Percentiles rank a stretch among this genome's conserved stretches.
These are phyloP conservation scores for Ceratina australensis DNA, from an alignment of 1,140 invertebrate genomes.

Conservation along the genomic window DNA sequence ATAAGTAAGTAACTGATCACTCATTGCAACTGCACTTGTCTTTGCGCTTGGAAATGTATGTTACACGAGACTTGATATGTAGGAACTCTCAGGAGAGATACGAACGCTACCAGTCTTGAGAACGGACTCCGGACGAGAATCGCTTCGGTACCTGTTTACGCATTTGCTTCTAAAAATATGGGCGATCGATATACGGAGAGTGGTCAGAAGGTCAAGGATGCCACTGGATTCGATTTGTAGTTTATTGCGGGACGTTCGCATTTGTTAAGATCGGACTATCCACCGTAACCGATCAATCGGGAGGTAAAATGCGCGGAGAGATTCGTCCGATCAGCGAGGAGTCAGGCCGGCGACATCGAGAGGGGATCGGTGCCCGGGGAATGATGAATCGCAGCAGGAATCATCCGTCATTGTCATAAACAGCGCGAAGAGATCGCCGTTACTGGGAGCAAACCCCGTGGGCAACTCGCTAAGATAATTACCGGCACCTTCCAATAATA, in stretches of 20 bases:
- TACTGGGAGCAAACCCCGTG: conserved; percentile 6
- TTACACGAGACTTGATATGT: no score
- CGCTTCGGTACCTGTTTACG: background rate
- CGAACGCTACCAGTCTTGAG: background rate
- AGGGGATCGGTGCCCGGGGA: background rate
- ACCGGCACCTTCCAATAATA: conserved; percentile 37
- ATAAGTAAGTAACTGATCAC: no score
- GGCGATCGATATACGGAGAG: background rate
- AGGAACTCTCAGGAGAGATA: background rate
- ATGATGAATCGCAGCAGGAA: conserved; percentile 26
- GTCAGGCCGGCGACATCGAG: conserved; percentile 1
- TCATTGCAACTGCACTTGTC: no score
- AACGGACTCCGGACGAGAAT: background rate
- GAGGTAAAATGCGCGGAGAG: conserved; percentile 3
- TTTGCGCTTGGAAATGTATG: background rate
- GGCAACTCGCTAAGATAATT: conserved; percentile 26
- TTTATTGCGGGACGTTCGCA: background rate
- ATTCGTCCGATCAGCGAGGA: background rate
- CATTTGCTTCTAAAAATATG: background rate
- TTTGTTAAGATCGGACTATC: background rate
- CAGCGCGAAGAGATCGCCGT: conserved; percentile 26
- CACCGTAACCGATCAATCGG: background rate
- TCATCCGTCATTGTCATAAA: conserved; percentile 40
- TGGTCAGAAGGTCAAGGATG: conserved; percentile 10
- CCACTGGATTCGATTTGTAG: no score